A percentile compares a stretch with the other conserved stretches of the same genome.
phyloP scores from a whole-genome alignment of 2,797 vertebrate genomes.

The Lophius americanus region DNA sequence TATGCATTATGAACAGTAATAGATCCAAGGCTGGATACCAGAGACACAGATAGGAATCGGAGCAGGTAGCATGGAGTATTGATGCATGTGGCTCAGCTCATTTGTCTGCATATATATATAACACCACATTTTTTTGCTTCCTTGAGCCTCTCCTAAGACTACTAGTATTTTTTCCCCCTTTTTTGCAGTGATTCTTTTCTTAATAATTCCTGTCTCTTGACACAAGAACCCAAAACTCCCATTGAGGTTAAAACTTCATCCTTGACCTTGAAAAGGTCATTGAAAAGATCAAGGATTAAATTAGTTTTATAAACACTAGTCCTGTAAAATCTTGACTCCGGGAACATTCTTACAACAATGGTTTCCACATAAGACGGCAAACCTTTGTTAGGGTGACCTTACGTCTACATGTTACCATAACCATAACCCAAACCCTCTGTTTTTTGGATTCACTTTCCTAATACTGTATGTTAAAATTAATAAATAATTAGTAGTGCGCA shows the following conservation, averaged over 20 bases:
- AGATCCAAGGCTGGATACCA: conserved; percentile 57
- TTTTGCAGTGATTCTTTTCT: conserved; percentile 5
- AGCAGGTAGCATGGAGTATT: conserved; percentile 53
- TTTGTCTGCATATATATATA: conserved; percentile 68
- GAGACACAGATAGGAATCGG: conserved; percentile 59
- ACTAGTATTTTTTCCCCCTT: conserved; percentile 28
- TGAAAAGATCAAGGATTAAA: too few relatives aligned
- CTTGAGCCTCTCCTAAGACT: conserved; percentile 34
- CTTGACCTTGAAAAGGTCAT: background rate
- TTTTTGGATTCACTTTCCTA: too few relatives aligned
- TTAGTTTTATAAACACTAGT: too few relatives aligned
- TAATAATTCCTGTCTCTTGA: background rate
- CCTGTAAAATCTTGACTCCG: too few relatives aligned
- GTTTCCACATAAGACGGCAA: too few relatives aligned
- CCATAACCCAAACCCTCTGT: too few relatives aligned
- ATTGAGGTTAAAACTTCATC: conserved; percentile 14
- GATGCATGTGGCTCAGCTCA: conserved; percentile 36
- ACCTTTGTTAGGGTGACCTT: too few relatives aligned
- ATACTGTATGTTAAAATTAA: too few relatives aligned
- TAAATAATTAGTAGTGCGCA: too few relatives aligned
- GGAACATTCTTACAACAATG: too few relatives aligned
- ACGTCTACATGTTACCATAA: too few relatives aligned
- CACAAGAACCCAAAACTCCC: conserved; percentile 6
- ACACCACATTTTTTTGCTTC: conserved; percentile 60
- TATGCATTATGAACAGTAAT: conserved; percentile 46